Evolutionary conservation across 2,888 invertebrate species (phyloP), one percentile per base, ranked within the genome.

Genomic region (Drosophila borborema): DNA sequence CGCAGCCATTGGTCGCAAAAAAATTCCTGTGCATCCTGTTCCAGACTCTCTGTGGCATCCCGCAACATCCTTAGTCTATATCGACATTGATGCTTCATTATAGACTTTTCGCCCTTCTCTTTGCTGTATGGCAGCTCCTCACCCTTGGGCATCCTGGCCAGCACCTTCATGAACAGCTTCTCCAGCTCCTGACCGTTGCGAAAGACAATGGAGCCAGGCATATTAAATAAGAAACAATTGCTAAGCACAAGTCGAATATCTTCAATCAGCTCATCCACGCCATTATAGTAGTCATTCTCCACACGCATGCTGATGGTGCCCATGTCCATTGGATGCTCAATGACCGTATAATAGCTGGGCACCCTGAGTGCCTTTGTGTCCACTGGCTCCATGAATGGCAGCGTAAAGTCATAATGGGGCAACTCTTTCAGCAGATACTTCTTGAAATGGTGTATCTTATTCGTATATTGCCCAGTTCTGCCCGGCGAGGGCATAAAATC

Each of bases 211-310:
- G 56, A 8, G 0, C 40, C 5, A 0, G 56, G 20, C 0, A 2
- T 9, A 49, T 73, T 75, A 10, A 75, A 74, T 6, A 12, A 48
- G 4, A 20, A 61, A n/a, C 76, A 76, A 18, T 74, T 74, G 12
- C 14, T 16, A 10, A 76, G 34, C 0, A 74, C 20, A 8, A 61
- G 40, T 8, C 5, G 10, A 1, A 74, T 2, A 34, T 74, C 77
- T 5, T 28, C 16, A 0, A 59, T 41, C 0, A 73, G 45, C 1
- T 75, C 40, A 7, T 49, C 23, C 6, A 63, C 76, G 1, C n/a
- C 3, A 1, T 8, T 8, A 23, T 74, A 76, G 40, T 54, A 74
- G 9, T 23, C 23, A 14, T 74, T 64, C 0, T 51, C 23, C 6
- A 70, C 28, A 0, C 74, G 55, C n/a, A 36, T 9, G 0, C 1